Conservation (phyloP, 2,113 vertebrate species). For the Mixornis gularis region DNA sequence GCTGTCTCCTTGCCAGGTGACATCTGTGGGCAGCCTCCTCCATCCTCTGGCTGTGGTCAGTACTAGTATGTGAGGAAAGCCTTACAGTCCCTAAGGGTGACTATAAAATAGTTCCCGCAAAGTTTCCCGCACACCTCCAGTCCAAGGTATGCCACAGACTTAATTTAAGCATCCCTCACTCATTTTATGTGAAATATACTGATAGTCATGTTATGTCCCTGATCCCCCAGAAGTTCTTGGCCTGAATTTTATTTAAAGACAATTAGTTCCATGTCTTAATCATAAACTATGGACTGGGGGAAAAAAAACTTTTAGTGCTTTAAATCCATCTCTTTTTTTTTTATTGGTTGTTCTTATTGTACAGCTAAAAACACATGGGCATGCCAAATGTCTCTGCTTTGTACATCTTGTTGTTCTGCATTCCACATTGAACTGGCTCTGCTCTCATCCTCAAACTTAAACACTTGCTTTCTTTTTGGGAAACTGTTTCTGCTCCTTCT, state of each 20-base stretch:
- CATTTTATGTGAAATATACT: neutral
- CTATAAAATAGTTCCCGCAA: neutral
- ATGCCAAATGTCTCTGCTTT: neutral
- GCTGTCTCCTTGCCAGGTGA: neutral
- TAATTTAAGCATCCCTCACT: neutral
- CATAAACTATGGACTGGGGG: neutral
- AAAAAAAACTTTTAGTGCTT: neutral
- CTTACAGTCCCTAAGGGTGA: neutral
- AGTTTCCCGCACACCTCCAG: neutral
- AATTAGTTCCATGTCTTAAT: neutral
- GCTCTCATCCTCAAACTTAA: neutral
- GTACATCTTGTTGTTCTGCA: neutral
- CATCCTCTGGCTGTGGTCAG: neutral
- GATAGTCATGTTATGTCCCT: neutral
- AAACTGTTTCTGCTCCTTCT: neutral
- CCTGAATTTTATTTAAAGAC: neutral
- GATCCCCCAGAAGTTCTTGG: neutral
- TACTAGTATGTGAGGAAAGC: neutral
- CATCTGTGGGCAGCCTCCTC: neutral
- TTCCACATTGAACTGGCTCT: neutral
- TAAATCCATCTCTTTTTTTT: neutral
- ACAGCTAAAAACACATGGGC: neutral
- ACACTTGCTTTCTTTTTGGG: neutral
- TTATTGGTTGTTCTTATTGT: neutral
- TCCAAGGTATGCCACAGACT: neutral